phyloP scores from a whole-genome alignment of 2,888 invertebrate species.

The Seira sanloemensis region DNA sequence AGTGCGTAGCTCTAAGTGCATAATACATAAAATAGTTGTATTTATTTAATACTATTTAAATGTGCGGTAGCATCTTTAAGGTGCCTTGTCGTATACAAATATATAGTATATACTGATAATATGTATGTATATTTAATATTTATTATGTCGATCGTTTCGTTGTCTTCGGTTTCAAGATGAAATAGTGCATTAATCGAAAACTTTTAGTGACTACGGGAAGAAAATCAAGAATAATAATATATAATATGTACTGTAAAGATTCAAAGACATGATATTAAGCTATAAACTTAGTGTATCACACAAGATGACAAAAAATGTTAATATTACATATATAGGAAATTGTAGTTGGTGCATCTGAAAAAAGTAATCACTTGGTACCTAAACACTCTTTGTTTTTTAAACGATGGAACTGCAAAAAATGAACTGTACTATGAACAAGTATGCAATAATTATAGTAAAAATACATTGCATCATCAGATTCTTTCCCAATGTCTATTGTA shows the following conservation, averaged over 20 bases:
- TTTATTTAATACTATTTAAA: too few species aligned
- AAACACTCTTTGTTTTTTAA: background rate
- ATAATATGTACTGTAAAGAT: background rate
- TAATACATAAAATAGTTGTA: too few species aligned
- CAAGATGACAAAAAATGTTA: background rate
- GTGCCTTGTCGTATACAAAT: background rate
- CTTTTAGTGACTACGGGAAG: too few species aligned
- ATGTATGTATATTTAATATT: background rate
- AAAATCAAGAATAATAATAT: too few species aligned
- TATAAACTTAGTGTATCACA: background rate
- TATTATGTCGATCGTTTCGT: too few species aligned
- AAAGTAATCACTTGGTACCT: background rate
- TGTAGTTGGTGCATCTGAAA: background rate
- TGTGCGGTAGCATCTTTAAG: background rate
- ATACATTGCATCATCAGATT: background rate
- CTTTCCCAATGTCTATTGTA: background rate
- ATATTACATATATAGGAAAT: background rate
- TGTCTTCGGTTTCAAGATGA: too few species aligned
- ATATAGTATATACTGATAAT: background rate
- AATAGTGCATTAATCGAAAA: too few species aligned
- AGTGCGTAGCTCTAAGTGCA: too few species aligned
- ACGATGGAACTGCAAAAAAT: background rate
- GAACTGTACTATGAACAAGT: background rate
- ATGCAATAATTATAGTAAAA: background rate
- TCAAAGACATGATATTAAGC: background rate